Evolutionary conservation across 2,797 vertebrate genomes (phyloP).

Genomic region (Cyclopterus lumpus): DNA sequence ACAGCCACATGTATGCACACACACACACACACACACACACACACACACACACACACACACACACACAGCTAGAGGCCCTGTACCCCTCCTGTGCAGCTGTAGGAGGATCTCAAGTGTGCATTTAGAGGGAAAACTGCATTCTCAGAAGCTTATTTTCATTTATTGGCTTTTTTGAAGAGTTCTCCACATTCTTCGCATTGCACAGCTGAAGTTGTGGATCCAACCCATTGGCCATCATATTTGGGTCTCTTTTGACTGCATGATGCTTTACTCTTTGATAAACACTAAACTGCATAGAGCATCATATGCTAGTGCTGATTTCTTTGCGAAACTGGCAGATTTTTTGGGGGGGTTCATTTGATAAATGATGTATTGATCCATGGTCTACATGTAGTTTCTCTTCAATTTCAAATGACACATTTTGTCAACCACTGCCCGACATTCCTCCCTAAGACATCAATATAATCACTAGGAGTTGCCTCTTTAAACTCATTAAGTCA

Average conservation of each 20-base stretch:
- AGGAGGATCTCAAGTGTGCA: constrained; percentile 17
- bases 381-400: no score
- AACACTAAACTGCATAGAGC: not conserved
- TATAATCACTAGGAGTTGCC: constrained; percentile 71
- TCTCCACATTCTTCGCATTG: constrained; percentile 63
- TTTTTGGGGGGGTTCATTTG: not conserved
- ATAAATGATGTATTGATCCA: not conserved
- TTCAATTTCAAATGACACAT: not conserved
- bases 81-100: constrained; percentile 20
- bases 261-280: not conserved
- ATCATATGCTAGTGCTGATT: not conserved
- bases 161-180: constrained; percentile 59
- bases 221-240: not conserved
- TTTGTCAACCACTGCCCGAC: constrained; percentile 5
- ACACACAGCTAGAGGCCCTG: constrained; percentile 13
- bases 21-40: not conserved
- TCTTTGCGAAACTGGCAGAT: no score
- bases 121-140: constrained; percentile 59
- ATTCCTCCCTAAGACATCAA: constrained; percentile 38
- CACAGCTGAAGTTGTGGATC: constrained; percentile 40
- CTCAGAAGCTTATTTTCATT: constrained; percentile 59
- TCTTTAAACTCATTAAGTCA: constrained; percentile 54
- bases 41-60: not conserved
- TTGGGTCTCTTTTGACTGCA: not conserved
- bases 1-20: not conserved